phyloP scores from a whole-genome alignment of 2,888 invertebrate genomes.

The Embidobia sp. region DNA sequence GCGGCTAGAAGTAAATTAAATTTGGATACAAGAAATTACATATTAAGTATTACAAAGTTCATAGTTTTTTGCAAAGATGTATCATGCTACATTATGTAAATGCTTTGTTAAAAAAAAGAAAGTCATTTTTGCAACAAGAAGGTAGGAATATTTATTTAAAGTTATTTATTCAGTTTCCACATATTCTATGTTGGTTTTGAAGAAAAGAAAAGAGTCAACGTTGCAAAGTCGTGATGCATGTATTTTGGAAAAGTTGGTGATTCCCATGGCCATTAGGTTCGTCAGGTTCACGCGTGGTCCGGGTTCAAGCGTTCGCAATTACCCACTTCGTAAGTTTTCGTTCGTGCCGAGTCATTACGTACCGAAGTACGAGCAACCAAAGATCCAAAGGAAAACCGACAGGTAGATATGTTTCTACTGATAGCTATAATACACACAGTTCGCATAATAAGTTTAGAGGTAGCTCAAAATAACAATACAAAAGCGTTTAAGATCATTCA shows the following conservation, averaged over 20 bases:
- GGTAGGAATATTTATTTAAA: no score
- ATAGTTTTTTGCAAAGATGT: no score
- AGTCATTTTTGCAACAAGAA: no score
- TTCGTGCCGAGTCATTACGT: constrained; percentile 63
- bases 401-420: constrained; percentile 53
- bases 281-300: constrained; percentile 66
- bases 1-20: no score
- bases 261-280: constrained; percentile 65
- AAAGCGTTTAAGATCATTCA: constrained; percentile 43
- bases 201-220: constrained; percentile 15
- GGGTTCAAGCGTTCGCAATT: constrained; percentile 71
- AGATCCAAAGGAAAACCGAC: constrained; percentile 48
- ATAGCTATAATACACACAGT: constrained; percentile 59
- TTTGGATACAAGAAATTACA: no score
- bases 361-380: constrained; percentile 22
- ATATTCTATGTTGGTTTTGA: no score
- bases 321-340: constrained; percentile 68
- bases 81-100: no score
- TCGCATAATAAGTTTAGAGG: constrained; percentile 54
- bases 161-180: no score
- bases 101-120: no score
- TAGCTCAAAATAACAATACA: constrained; percentile 56
- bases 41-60: no score
- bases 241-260: constrained; percentile 59
- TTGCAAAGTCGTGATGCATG: constrained; percentile 45